Base-by-base conservation (phyloP, 2,888 invertebrate species). In the Diadegma fenestrale region DNA sequence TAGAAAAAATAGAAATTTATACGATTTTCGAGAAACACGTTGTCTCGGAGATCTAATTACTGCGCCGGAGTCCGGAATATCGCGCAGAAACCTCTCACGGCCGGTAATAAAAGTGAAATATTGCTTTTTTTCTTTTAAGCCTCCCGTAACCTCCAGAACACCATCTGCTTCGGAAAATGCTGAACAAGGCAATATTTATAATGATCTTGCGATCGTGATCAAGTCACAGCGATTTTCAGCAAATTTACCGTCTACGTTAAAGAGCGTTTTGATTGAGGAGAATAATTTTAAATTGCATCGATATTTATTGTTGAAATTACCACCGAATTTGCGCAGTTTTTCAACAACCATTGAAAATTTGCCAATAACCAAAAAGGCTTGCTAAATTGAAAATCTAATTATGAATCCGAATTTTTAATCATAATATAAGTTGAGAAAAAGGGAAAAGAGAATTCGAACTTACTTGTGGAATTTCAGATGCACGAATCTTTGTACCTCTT, bases 161-260 rank as follows among this genome's bases (percentile, higher is more conserved):
- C 22, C 45, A 69, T 69, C 30, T 69, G 45, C 45, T 30, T 48
- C n/a, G 48, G n/a, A 45, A 45, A 30, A 69, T 30, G 68, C 45
- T 48, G 68, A 69, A 0, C 17, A 30, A 48, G 68, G 68, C n/a
- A 45, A 30, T 26, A 48, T 69, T 69, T 17, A 3, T 30, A 48
- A 69, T 4, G 30, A 48, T 43, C 48, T 48, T 3, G 19, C n/a
- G 17, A 17, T 48, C 48, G n/a, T 17, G 30, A 48, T 14, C 0
- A 26, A 69, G 48, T 26, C 14, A n/a, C 45, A 48, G 30, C 30
- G 68, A 48, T 69, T 45, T 17, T 10, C 26, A 8, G 14, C 26
- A 69, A 26, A 17, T 48, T 69, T 14, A 7, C 8, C 6, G 26
- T 30, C n/a, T n/a, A n/a, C 7, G 41, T 45, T 12, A 8, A 45